phyloP scores from a whole-genome alignment of 2,888 invertebrate genomes.

The Drosophila merina region DNA sequence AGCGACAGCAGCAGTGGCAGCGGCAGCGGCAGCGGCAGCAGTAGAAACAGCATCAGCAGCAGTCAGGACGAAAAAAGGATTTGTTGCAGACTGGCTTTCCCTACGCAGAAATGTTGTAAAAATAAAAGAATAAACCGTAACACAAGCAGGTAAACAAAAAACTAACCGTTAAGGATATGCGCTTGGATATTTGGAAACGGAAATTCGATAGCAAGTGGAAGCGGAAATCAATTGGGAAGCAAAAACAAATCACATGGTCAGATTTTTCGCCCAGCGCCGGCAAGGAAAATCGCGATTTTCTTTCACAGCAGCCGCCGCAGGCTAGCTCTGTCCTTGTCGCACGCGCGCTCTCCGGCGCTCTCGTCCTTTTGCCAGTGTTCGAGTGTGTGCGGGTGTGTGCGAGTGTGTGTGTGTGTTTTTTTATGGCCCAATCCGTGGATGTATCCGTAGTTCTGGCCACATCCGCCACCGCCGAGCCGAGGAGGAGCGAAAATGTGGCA shows the following conservation, averaged over 20 bases:
- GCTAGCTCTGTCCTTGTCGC: slow-evolving; percentile 10
- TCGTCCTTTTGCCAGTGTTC: neutral
- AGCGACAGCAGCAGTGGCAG: slow-evolving; percentile 26
- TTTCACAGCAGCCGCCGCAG: slow-evolving; percentile 39
- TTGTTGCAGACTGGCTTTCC: slow-evolving; percentile 46
- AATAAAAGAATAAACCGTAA: slow-evolving; percentile 12
- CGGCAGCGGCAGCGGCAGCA: slow-evolving; percentile 21
- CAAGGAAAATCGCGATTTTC: slow-evolving; percentile 34
- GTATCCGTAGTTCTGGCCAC: slow-evolving; percentile 43
- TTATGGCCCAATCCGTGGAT: slow-evolving; percentile 49
- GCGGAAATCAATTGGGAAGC: neutral
- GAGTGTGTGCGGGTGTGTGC: neutral
- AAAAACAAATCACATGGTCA: slow-evolving; percentile 17
- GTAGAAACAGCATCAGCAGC: slow-evolving; percentile 19
- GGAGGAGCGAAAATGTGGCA: slow-evolving; percentile 1
- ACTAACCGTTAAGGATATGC: neutral
- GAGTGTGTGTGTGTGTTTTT: neutral
- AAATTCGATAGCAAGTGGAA: slow-evolving; percentile 19
- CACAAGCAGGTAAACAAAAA: slow-evolving; percentile 20
- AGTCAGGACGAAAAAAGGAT: slow-evolving; percentile 50
- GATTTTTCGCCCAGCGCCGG: slow-evolving; percentile 38
- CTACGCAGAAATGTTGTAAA: slow-evolving; percentile 44
- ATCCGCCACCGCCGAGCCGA: slow-evolving; percentile 5
- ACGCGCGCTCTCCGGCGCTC: slow-evolving; percentile 5
- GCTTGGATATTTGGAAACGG: neutral